These are phyloP conservation scores for Carassius gibelio DNA, from an alignment of 2,113 vertebrate genomes.

Conservation along the genomic window DNA sequence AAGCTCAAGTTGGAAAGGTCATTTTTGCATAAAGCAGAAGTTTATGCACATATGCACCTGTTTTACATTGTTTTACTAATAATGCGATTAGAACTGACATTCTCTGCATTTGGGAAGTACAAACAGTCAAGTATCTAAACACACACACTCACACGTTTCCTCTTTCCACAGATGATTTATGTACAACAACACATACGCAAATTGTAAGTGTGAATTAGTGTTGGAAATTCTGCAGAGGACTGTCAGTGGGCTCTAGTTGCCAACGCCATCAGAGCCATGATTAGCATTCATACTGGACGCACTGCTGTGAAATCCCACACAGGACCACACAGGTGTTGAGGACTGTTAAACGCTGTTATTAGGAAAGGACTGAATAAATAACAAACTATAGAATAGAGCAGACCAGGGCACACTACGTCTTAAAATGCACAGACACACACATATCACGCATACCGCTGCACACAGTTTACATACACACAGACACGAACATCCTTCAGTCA, in stretches of 20 bases:
- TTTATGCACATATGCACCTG: background rate
- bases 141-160: background rate
- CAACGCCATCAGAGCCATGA: background rate
- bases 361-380: background rate
- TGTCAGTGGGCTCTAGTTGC: background rate
- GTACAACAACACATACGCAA: constrained; percentile 34
- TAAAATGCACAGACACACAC: background rate
- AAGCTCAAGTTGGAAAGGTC: background rate
- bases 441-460: background rate
- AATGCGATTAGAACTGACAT: too few relatives aligned
- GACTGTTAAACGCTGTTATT: background rate
- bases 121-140: background rate
- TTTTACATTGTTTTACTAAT: background rate
- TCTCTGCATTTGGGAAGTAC: background rate
- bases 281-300: constrained; percentile 36
- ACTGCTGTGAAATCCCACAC: constrained; percentile 41
- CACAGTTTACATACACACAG: constrained; percentile 30
- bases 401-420: background rate
- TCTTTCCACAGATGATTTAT: constrained; percentile 13
- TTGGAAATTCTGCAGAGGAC: constrained; percentile 17
- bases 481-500: constrained; percentile 43
- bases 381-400: background rate
- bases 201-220: constrained; percentile 26
- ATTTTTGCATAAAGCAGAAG: background rate
- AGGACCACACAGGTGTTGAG: constrained; percentile 41